A percentile compares a stretch with the other conserved stretches of the same genome.
Evolutionary conservation across 2,113 vertebrate species (phyloP).

Genomic region (Thunnus maccoyii): DNA sequence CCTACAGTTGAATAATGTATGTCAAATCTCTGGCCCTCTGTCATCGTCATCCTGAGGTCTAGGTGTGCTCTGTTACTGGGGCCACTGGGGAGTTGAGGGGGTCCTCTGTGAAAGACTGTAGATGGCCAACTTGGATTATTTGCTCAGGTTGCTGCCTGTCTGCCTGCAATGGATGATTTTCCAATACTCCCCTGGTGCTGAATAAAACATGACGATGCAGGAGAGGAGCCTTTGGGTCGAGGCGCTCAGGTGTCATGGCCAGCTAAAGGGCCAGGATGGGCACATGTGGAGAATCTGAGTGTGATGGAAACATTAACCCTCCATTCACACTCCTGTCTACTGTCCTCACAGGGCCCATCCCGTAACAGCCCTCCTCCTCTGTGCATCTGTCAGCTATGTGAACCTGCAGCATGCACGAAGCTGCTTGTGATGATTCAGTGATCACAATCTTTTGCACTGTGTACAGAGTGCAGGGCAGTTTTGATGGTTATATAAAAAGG

Average conservation of each 20-base stretch:
- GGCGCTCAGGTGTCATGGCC: slow-evolving; percentile 83
- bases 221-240: slow-evolving; percentile 76
- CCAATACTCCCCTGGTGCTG: slow-evolving; percentile 84
- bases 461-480: too few relatives aligned
- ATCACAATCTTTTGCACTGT: background rate
- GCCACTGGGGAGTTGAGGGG: slow-evolving; percentile 59
- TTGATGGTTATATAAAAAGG: background rate
- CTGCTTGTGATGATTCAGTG: background rate
- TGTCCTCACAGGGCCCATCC: background rate
- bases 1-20: slow-evolving; percentile 86
- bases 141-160: slow-evolving; percentile 68
- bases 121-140: slow-evolving; percentile 54
- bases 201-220: slow-evolving; percentile 90
- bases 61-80: slow-evolving; percentile 37
- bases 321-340: slow-evolving; percentile 25
- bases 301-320: slow-evolving; percentile 72
- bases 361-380: background rate
- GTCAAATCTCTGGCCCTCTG: slow-evolving; percentile 82
- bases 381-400: background rate
- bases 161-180: slow-evolving; percentile 78
- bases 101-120: slow-evolving; percentile 69
- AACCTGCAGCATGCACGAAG: background rate
- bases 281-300: slow-evolving; percentile 73
- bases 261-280: slow-evolving; percentile 66
- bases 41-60: slow-evolving; percentile 71